These are phyloP conservation scores for Patiria miniata DNA, from an alignment of 35 echinoderm and acorn worm genomes.

Conservation along the genomic window DNA sequence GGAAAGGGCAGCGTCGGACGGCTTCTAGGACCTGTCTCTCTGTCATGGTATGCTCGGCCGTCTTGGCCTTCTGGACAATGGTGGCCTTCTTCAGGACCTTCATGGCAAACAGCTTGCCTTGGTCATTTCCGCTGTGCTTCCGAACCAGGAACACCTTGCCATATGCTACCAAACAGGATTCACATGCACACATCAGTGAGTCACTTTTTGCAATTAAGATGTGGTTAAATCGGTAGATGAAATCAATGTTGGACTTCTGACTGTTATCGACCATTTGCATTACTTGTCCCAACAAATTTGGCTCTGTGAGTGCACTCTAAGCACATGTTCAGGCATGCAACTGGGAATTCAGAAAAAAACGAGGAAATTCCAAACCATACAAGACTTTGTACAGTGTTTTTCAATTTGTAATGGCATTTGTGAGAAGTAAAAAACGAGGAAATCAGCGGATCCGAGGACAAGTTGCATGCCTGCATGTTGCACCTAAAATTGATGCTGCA, in stretches of 20 bases:
- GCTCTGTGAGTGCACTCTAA: no score
- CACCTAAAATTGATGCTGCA: no score
- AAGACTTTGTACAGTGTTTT: no score
- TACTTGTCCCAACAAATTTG: neutral
- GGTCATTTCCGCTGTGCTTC: slow-evolving; percentile 79
- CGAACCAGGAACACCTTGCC: slow-evolving; percentile 99
- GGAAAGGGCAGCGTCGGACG: slow-evolving; percentile 83
- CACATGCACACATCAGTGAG: neutral
- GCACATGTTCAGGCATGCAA: no score
- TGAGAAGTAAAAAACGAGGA: no score
- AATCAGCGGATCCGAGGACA: no score
- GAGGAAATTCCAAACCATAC: no score
- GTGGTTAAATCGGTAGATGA: neutral
- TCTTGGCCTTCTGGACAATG: slow-evolving; percentile 99
- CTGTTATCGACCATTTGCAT: neutral
- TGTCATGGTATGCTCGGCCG: slow-evolving; percentile 96
- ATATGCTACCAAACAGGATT: slow-evolving; percentile 69
- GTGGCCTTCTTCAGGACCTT: slow-evolving; percentile 99
- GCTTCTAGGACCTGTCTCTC: slow-evolving; percentile 93
- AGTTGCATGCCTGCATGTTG: no score
- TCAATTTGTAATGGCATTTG: no score
- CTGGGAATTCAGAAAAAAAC: no score
- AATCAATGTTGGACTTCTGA: neutral
- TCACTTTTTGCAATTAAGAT: neutral
- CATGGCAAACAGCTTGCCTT: slow-evolving; percentile 93